phyloP scores from a whole-genome alignment of 2,113 vertebrate genomes.

The Entomyzon cyanotis region DNA sequence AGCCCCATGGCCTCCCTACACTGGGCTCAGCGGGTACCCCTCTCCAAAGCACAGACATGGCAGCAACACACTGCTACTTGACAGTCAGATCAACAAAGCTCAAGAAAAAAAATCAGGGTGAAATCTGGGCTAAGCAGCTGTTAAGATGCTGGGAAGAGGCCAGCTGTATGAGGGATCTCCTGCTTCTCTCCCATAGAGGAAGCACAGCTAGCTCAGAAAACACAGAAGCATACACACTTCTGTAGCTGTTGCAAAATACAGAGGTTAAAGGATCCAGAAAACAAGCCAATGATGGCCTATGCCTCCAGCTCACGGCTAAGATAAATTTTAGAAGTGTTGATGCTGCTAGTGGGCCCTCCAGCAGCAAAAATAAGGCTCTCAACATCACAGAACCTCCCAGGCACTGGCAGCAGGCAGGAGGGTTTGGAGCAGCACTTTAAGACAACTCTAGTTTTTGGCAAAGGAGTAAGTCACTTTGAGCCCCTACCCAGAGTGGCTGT shows the following conservation, averaged over 20 bases:
- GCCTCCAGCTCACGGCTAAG: neutral
- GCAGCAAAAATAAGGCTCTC: neutral
- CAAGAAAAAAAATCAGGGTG: neutral
- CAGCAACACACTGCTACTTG: neutral
- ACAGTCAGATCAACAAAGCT: neutral
- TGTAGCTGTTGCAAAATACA: neutral
- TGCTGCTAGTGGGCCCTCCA: neutral
- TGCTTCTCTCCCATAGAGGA: neutral
- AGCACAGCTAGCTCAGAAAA: neutral
- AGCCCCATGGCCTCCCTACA: neutral
- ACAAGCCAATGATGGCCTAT: neutral
- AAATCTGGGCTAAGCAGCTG: neutral
- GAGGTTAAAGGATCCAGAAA: neutral
- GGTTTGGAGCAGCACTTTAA: neutral
- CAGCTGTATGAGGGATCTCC: fast-evolving
- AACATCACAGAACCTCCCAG: neutral
- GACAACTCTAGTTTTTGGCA: neutral
- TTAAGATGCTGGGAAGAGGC: neutral
- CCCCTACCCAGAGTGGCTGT: neutral
- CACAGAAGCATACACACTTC: neutral
- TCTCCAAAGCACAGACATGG: neutral
- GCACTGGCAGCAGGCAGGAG: neutral
- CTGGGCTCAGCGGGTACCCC: fast-evolving
- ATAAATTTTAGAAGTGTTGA: neutral
- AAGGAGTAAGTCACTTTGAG: neutral